Percentiles rank a stretch among this genome's conserved stretches.
These are phyloP conservation scores for Melieria omissa DNA, from an alignment of 2,888 invertebrate genomes.

Conservation along the genomic window DNA sequence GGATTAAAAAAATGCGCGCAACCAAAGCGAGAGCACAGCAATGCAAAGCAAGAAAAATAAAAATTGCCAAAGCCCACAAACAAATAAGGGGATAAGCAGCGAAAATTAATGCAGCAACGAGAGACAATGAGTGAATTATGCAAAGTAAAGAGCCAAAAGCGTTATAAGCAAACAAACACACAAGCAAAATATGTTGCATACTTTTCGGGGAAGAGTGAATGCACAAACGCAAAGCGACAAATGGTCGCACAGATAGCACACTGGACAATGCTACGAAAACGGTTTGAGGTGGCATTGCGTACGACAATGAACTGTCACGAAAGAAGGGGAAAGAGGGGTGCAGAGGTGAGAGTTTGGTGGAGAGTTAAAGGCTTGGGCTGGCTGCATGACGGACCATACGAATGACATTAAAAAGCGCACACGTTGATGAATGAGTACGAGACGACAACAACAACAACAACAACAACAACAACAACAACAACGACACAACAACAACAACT, in stretches of 20 bases:
- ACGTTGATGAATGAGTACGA: conserved; percentile 22
- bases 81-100: conserved; percentile 26
- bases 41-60: too few species aligned
- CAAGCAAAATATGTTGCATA: conserved; percentile 18
- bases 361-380: background rate
- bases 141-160: conserved; percentile 11
- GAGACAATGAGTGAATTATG: conserved; percentile 17
- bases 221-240: background rate
- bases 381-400: background rate
- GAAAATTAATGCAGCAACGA: conserved; percentile 15
- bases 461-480: conserved; percentile 2
- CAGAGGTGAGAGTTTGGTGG: background rate
- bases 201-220: background rate
- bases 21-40: too few species aligned
- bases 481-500: conserved; percentile 7
- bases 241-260: background rate
- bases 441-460: background rate
- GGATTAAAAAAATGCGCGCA: too few species aligned
- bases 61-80: background rate
- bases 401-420: conserved; percentile 6
- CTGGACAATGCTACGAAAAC: background rate
- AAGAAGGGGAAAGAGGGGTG: background rate
- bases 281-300: background rate
- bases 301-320: too few species aligned
- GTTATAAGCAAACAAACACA: background rate